Evolutionary conservation across 2,888 invertebrate species (phyloP), one percentile per base, ranked within the genome.

Genomic region (Cacoxenus indagator): DNA sequence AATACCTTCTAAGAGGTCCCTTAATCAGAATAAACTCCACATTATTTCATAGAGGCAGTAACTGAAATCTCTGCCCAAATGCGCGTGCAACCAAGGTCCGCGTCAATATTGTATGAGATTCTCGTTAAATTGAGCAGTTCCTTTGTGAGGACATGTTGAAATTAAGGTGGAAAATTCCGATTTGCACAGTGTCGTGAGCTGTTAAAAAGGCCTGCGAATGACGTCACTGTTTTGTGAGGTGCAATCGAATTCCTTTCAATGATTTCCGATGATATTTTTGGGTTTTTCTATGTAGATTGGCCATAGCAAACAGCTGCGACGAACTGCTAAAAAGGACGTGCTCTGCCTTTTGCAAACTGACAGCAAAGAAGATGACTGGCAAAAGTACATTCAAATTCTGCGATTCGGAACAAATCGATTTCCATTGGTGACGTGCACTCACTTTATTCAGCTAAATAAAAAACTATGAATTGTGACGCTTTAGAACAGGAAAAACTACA

Each of bases 391-490:
- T 76, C 66, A 82, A 83, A 74, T 72, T 69, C 82, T 77, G 64
- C 76, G 81, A 80, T 68, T 80, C 75, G 83, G 77, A 83, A 84
- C 84, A 65, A 83, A 83, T 83, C 74, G 81, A 84, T 83, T 84
- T 62, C n/a, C 24, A 71, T 67, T 48, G 54, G 51, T 67, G 66
- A 70, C 55, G 29, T 68, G 73, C 64, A 71, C 66, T 68, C 65
- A 45, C 66, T 78, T 75, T 75, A 74, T 78, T 81, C 75, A 64
- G 29, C 78, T 73, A 37, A 73, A 82, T 76, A 80, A 79, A 74
- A 69, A 79, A 73, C 70, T 66, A 54, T 45, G 67, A 71, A 78
- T 48, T 57, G 59, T 54, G 19, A 57, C 64, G 31, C 43, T 62
- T 67, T n/a, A 26, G 11, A 43, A 11, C 27, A 59, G 57, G 66